Evolutionary conservation across 30 jellyfish, hydroid and myxozoan species (phyloP).

Genomic region (Morbakka virulenta): DNA sequence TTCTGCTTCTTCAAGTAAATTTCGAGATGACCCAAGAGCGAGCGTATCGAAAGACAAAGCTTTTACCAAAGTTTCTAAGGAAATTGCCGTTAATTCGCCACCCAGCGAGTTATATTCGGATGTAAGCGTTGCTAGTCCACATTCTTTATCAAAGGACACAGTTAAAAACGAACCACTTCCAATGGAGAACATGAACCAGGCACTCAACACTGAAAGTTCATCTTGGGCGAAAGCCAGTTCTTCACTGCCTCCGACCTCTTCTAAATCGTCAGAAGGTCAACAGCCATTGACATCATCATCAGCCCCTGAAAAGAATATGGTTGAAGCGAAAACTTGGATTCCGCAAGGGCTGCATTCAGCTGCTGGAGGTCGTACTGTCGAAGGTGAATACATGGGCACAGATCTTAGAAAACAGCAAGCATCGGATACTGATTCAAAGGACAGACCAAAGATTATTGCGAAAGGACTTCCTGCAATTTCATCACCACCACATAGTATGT

Average conservation of each 20-base stretch:
- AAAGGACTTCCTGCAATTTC: neutral
- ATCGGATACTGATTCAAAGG: neutral
- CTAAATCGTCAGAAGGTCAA: neutral
- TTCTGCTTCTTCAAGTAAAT: neutral
- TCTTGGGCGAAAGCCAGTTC: neutral
- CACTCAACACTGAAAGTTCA: neutral
- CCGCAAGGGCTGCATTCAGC: constrained; percentile 71
- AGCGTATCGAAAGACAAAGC: neutral
- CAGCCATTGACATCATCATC: constrained; percentile 6
- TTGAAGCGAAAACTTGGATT: constrained; percentile 79
- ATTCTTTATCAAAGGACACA: neutral
- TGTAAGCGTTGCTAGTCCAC: neutral
- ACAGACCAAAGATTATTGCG: neutral
- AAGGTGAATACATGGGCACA: neutral
- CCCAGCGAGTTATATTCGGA: neutral
- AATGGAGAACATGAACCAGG: neutral
- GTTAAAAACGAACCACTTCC: neutral
- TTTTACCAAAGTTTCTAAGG: neutral
- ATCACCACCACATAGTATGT: neutral
- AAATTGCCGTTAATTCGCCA: neutral
- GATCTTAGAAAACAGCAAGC: neutral
- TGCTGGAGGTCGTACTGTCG: neutral
- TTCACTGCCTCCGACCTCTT: neutral
- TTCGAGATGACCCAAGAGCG: neutral
- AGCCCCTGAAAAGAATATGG: constrained; percentile 46